Conservation (phyloP, 2,888 invertebrate species). For the Mimumesa dahlbomi region DNA sequence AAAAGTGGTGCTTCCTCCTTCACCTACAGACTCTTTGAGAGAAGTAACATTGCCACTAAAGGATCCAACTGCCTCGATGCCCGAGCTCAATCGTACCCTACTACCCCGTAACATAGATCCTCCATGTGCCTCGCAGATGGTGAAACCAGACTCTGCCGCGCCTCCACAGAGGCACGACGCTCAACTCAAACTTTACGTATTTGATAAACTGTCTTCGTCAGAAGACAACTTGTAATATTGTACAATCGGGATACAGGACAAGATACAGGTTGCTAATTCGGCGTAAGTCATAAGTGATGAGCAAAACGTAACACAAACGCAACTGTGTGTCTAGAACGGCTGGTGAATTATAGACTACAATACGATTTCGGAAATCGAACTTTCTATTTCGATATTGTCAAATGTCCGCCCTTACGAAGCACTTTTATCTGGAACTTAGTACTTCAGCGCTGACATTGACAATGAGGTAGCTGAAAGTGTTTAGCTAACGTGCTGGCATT, state of each 20-base stretch:
- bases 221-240: constrained; percentile 75
- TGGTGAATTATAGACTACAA: constrained; percentile 50
- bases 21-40: constrained; percentile 81
- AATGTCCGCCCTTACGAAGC: constrained; percentile 64
- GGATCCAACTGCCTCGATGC: constrained; percentile 75
- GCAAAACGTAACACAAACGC: constrained; percentile 31
- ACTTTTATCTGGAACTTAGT: constrained; percentile 72
- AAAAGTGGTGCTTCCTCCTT: constrained; percentile 86
- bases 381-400: constrained; percentile 57
- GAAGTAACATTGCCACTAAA: constrained; percentile 75
- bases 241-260: constrained; percentile 17
- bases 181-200: constrained; percentile 76
- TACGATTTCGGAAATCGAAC: constrained; percentile 49
- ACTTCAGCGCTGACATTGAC: constrained; percentile 75
- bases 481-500: constrained; percentile 44
- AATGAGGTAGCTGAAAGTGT: constrained; percentile 62
- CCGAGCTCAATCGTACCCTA: constrained; percentile 74
- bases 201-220: constrained; percentile 75
- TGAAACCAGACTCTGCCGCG: constrained; percentile 68
- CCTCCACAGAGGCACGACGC: constrained; percentile 73
- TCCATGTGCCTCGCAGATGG: constrained; percentile 74
- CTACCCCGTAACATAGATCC: constrained; percentile 74
- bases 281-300: constrained; percentile 43
- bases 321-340: constrained; percentile 35
- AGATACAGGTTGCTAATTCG: constrained; percentile 48